Conservation (phyloP, 1,140 invertebrate genomes). For the Cyclina sinensis region DNA sequence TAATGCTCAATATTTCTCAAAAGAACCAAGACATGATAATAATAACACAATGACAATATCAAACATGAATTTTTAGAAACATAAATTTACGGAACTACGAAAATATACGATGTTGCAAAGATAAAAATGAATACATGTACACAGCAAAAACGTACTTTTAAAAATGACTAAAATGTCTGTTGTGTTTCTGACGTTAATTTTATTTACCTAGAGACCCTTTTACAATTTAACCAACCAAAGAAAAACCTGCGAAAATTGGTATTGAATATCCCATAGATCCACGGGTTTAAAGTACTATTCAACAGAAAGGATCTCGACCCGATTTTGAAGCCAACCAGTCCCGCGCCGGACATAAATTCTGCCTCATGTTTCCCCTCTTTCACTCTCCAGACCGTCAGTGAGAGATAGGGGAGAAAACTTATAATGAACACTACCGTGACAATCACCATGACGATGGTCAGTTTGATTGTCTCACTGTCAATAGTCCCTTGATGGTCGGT, state of each 20-base stretch:
- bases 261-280: slow-evolving; percentile 72
- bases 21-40: no score
- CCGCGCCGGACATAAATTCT: slow-evolving; percentile 31
- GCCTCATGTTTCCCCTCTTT: slow-evolving; percentile 53
- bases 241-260: slow-evolving; percentile 58
- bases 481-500: background rate
- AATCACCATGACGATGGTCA: slow-evolving; percentile 60
- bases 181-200: no score
- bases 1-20: no score
- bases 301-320: slow-evolving; percentile 65
- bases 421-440: slow-evolving; percentile 61
- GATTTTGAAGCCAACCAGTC: slow-evolving; percentile 61
- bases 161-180: no score
- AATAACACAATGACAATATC: no score
- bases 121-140: no score
- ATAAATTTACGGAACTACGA: no score
- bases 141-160: no score
- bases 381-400: slow-evolving; percentile 54
- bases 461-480: slow-evolving; percentile 55
- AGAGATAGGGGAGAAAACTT: slow-evolving; percentile 68
- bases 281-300: slow-evolving; percentile 64
- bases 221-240: slow-evolving; percentile 3
- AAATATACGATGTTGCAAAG: no score
- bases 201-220: background rate
- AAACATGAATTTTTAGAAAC: no score